Evolutionary conservation across 2,888 invertebrate genomes (phyloP).

Genomic region (Pyrgus malvae): DNA sequence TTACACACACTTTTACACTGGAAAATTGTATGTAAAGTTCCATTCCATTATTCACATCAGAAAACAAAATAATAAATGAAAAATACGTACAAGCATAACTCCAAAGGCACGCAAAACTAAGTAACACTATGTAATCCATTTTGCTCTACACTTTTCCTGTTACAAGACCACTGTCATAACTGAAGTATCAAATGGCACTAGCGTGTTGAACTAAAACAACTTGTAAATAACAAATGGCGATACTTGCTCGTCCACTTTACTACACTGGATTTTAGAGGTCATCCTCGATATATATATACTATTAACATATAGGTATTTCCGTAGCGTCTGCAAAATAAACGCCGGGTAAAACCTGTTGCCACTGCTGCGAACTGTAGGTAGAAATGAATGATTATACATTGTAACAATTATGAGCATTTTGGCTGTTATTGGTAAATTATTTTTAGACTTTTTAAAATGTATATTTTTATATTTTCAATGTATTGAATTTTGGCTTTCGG

Average conservation of each 20-base stretch:
- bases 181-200: conserved; percentile 9
- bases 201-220: conserved; percentile 12
- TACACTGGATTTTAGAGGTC: conserved; percentile 72
- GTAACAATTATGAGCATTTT: not conserved
- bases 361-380: too few relatives aligned
- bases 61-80: too few relatives aligned
- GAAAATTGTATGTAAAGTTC: too few relatives aligned
- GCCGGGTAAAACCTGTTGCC: conserved; percentile 5
- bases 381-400: not conserved
- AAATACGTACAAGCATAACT: conserved; percentile 28
- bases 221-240: conserved; percentile 32
- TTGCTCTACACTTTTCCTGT: conserved; percentile 1
- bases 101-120: conserved; percentile 27
- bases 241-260: conserved; percentile 45
- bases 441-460: too few relatives aligned
- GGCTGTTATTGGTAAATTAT: too few relatives aligned
- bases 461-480: too few relatives aligned
- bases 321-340: conserved; percentile 52
- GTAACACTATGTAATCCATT: conserved; percentile 32
- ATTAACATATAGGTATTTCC: conserved; percentile 39
- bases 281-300: conserved; percentile 52
- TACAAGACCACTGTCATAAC: conserved; percentile 29
- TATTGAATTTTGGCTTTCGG: too few relatives aligned
- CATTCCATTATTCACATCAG: too few relatives aligned
- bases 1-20: too few relatives aligned